phyloP scores from a whole-genome alignment of 2,888 invertebrate genomes.

The Pantelozetes paolii region DNA sequence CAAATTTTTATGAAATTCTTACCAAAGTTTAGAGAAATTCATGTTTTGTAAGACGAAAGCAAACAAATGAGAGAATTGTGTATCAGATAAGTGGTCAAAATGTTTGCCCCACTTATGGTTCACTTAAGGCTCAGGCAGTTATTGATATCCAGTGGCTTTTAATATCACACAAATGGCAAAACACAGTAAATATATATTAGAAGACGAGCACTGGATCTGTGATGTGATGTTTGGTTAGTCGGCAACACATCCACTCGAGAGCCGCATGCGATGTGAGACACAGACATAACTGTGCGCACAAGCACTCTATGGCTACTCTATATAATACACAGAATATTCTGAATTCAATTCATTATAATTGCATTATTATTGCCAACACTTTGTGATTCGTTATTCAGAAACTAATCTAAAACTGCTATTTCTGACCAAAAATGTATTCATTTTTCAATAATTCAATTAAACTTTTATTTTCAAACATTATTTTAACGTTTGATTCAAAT shows the following conservation, averaged over 20 bases:
- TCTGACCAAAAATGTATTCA: not conserved
- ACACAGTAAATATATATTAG: not conserved
- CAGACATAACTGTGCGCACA: slow-evolving; percentile 4
- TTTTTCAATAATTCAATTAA: not conserved
- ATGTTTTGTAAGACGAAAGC: not conserved
- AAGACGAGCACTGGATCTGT: slow-evolving; percentile 1
- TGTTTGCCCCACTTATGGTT: slow-evolving; percentile 29
- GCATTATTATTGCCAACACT: slow-evolving; percentile 7
- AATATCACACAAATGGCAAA: slow-evolving; percentile 16
- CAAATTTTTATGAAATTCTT: not conserved
- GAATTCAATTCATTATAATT: not conserved
- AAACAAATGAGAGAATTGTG: not conserved
- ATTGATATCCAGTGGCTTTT: slow-evolving; percentile 31
- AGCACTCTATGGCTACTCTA: not conserved
- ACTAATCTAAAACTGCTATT: not conserved
- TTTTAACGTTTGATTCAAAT: no score
- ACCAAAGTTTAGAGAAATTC: not conserved
- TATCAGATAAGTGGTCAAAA: not conserved
- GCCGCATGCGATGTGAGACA: slow-evolving; percentile 12
- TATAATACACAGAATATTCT: not conserved
- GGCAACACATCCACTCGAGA: not conserved
- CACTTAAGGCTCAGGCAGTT: slow-evolving; percentile 5
- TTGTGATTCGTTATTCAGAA: not conserved
- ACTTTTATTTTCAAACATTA: not conserved
- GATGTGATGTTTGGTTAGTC: slow-evolving; percentile 30